These are phyloP conservation scores for Phyllotis vaccarum DNA, from an alignment of 2,797 vertebrate genomes.

Conservation along the genomic window DNA sequence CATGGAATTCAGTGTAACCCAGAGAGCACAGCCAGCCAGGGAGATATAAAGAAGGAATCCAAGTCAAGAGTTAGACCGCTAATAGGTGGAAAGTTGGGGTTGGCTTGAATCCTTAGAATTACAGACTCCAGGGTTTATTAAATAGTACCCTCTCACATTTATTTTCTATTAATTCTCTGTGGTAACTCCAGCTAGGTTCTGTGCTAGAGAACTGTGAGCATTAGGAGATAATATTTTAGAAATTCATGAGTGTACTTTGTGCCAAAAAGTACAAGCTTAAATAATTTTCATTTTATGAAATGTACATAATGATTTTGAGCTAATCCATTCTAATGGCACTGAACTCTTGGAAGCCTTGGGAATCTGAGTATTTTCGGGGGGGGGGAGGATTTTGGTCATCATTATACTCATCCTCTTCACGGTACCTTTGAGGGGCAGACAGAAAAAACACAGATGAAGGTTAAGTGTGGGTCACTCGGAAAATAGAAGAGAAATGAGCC, in stretches of 20 bases:
- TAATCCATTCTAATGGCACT: slow-evolving; percentile 73
- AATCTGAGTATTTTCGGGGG: neutral
- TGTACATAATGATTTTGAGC: slow-evolving; percentile 74
- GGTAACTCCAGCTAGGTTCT: slow-evolving; percentile 72
- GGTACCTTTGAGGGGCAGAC: fast-evolving
- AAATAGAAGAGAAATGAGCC: neutral
- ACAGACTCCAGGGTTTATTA: slow-evolving; percentile 80
- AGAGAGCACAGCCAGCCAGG: neutral
- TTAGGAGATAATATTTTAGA: slow-evolving; percentile 86
- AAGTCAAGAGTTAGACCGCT: neutral
- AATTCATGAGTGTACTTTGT: slow-evolving; percentile 71
- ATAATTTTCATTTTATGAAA: slow-evolving; percentile 83
- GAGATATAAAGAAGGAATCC: neutral
- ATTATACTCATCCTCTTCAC: neutral
- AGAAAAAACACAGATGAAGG: neutral
- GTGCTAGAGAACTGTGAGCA: slow-evolving; percentile 77
- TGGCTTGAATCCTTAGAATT: slow-evolving; percentile 49
- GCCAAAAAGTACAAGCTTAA: slow-evolving; percentile 80
- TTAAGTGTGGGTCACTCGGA: neutral
- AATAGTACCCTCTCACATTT: slow-evolving; percentile 78
- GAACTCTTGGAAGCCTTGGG: slow-evolving; percentile 46
- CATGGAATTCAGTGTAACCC: neutral
- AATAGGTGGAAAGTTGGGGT: slow-evolving; percentile 33
- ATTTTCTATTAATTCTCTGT: slow-evolving; percentile 79
- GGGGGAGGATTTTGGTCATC: neutral